These are phyloP conservation scores for Echinops telfairi DNA, from an alignment of 2,113 vertebrate genomes.

Conservation along the genomic window DNA sequence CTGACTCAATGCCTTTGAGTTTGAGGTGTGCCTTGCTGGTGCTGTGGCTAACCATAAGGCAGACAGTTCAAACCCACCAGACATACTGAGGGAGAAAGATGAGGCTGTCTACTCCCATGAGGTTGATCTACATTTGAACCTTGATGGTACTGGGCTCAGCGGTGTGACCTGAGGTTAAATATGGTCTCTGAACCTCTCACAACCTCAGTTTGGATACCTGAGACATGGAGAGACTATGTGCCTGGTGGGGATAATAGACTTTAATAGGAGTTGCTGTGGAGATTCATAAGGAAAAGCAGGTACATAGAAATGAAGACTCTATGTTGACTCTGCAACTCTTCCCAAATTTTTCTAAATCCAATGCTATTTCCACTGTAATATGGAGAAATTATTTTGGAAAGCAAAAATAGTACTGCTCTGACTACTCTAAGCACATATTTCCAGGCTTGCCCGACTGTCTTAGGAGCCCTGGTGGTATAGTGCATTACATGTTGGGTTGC, in stretches of 20 bases:
- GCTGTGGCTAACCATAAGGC: no score
- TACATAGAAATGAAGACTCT: neutral
- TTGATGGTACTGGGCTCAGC: neutral
- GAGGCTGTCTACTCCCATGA: no score
- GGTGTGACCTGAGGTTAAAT: neutral
- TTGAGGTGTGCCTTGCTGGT: no score
- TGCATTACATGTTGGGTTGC: no score
- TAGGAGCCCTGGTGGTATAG: neutral
- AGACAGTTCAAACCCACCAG: no score
- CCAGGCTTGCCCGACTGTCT: neutral
- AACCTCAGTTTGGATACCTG: neutral
- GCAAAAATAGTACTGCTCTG: neutral
- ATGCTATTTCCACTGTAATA: neutral
- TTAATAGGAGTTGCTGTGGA: neutral
- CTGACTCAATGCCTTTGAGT: no score
- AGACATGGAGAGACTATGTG: neutral
- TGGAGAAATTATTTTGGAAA: slow-evolving; percentile 27
- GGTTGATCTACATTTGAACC: no score
- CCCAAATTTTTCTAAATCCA: neutral
- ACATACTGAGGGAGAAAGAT: no score
- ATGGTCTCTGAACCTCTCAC: neutral
- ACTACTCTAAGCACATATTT: neutral
- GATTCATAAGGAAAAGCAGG: neutral
- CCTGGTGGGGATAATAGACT: neutral
- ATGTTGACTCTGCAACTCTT: neutral